Conservation (phyloP, 2,888 invertebrate species). For the Drosophila stalkeri region DNA sequence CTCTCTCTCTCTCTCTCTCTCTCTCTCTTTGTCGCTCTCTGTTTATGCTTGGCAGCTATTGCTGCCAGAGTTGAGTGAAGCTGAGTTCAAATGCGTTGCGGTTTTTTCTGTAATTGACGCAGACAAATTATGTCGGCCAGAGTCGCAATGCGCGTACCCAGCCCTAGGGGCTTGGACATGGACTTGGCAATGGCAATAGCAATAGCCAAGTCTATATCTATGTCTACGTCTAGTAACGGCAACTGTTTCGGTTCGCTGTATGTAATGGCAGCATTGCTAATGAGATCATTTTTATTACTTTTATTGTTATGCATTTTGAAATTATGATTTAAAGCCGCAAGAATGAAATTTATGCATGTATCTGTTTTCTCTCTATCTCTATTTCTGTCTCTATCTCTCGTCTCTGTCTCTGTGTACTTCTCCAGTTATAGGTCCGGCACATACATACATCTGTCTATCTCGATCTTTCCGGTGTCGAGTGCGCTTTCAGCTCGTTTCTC, state of each 20-base stretch:
- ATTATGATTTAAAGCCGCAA: slow-evolving; percentile 71
- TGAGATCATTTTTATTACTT: slow-evolving; percentile 60
- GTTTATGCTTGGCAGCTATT: slow-evolving; percentile 35
- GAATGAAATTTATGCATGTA: slow-evolving; percentile 59
- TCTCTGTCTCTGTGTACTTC: not conserved
- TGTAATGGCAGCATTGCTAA: slow-evolving; percentile 54
- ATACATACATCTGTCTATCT: slow-evolving; percentile 25
- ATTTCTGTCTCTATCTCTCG: not conserved
- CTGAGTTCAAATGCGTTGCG: slow-evolving; percentile 28
- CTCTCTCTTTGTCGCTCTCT: not conserved
- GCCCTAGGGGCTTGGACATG: not conserved
- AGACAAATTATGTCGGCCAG: slow-evolving; percentile 49
- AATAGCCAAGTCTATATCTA: not conserved
- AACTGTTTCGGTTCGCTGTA: slow-evolving; percentile 43
- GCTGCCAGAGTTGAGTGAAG: not conserved
- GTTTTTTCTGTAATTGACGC: slow-evolving; percentile 64
- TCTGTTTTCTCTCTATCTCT: not conserved
- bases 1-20: not conserved
- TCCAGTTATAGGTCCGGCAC: not conserved
- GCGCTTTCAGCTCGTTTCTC: slow-evolving; percentile 33
- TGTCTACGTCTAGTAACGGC: slow-evolving; percentile 16
- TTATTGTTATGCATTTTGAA: slow-evolving; percentile 53
- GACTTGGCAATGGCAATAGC: not conserved
- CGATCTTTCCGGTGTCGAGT: slow-evolving; percentile 56
- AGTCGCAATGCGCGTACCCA: slow-evolving; percentile 1